Base-by-base conservation (phyloP, 2,113 vertebrate species). In the Scortum barcoo region DNA sequence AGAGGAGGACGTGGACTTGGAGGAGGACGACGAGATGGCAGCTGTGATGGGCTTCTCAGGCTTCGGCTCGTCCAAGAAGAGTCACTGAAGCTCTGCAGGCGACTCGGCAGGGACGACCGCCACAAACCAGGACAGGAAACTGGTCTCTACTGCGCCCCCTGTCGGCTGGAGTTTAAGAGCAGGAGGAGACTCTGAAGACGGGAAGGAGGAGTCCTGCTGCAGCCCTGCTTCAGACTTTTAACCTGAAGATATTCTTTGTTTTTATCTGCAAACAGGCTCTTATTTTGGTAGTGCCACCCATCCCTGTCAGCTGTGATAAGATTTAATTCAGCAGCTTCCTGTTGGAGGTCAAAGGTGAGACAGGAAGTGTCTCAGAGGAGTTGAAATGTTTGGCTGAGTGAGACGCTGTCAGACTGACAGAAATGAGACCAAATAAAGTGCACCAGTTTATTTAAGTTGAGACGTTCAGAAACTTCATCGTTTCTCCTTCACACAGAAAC, bases 1-100 rank as follows among this genome's bases (percentile, higher is more conserved):
- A 0, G 98, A 99, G 81, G 98, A 99, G 46, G 98, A 99, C 50
- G 90, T 98, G 86, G 96, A 97, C 4, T 96, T 98, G 24, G 98
- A 99, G 92, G 98, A 99, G 50, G 97, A 99, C 2, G 97, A 99
- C 5, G 98, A 99, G 84, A 99, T 99, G 98, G 97, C 98, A 22
- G 98, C 98, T 10, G 97, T 99, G 75, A 99, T 99, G 98, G 98
- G 98, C 20, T 99, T 99, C 92, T 99, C 97, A 42, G 97, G 98
- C 4, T 99, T 99, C 0, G 97, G 98, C 67, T 97, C 97, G 0
- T 96, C 97, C 53, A 99, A 99, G 94, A 99, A 99, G 94, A 96
- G 80, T 87, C 96, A 98, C 94, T 99, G 96, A 99, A 3, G 9
- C 12, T 4, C 22, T 6, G 24, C 36, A 3, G 19, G 13, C 3